These are phyloP conservation scores for Sinocyclocheilus maitianheensis DNA, from an alignment of 2,113 vertebrate species.

Conservation along the genomic window DNA sequence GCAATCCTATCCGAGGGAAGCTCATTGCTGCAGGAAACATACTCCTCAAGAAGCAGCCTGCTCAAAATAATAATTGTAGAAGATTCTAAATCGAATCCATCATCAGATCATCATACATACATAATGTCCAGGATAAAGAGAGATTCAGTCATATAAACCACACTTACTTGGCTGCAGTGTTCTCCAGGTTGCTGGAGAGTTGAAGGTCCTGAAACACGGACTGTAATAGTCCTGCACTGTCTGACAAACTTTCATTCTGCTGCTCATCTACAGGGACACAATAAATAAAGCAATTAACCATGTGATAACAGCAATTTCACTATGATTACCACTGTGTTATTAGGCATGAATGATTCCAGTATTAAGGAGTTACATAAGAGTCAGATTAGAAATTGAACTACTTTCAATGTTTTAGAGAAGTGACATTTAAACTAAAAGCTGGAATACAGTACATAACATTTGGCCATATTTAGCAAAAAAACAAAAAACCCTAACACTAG, in stretches of 20 bases:
- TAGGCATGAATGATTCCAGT: not conserved
- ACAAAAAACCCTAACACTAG: too few relatives aligned
- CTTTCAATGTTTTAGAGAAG: not conserved
- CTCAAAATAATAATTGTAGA: not conserved
- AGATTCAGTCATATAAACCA: not conserved
- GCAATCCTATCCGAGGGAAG: slow-evolving; percentile 65
- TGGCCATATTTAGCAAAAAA: not conserved
- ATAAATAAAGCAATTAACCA: too few relatives aligned
- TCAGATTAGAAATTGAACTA: not conserved
- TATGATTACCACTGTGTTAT: not conserved
- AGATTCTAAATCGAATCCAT: not conserved
- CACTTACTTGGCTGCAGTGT: slow-evolving; percentile 77
- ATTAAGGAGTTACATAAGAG: not conserved
- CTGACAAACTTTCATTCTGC: slow-evolving; percentile 58
- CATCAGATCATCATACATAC: not conserved
- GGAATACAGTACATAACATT: not conserved
- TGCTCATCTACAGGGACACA: slow-evolving; percentile 64
- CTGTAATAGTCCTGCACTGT: slow-evolving; percentile 74
- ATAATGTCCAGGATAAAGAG: not conserved
- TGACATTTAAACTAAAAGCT: not conserved
- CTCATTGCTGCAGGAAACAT: slow-evolving; percentile 72
- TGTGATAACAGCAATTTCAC: not conserved
- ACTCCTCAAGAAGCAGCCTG: slow-evolving; percentile 83
- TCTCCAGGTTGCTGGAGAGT: slow-evolving; percentile 80
- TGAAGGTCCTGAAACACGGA: slow-evolving; percentile 78